Base-by-base conservation (phyloP, 2,888 invertebrate species). In the Mesoligia furuncula region DNA sequence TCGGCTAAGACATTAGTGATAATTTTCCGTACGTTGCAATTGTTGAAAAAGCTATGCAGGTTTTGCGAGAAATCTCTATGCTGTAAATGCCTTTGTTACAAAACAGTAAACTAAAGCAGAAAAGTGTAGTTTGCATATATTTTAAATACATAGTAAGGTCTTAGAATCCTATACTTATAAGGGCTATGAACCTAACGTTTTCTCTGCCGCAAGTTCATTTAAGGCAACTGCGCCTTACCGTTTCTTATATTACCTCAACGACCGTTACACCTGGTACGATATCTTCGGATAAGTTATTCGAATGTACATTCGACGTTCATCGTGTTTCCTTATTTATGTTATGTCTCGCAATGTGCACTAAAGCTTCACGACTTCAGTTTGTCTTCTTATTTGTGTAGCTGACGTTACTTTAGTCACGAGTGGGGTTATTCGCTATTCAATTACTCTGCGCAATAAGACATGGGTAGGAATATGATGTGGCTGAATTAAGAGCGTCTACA, bases 391-490 rank as follows among this genome's bases (percentile, higher is more conserved):
- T 85, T 86, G 72, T 81, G 81, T 31, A 42, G 80, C 80, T 84
- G 88, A 87, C 85, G 75, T 82, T 87, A 88, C 88, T 87, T 75
- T 31, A 86, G 90, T 91, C 91, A 91, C 91, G 91, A 92, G 87
- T 88, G 72, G 78, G 83, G 85, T 87, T 88, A 89, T 88, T 89
- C 89, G 87, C 90, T 90, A 89, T 91, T 92, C 92, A 92, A 92
- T 92, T 92, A 91, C 83, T 83, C 85, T 77, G 68, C 76, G 87
- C 88, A 90, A 87, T 90, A 89, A 91, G 87, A 90, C 85, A 87
- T 86, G 87, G 80, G 81, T 78, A 76, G 62, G 77, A 85, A 81
- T 88, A 86, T 81, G 75, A 79, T 77, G 78, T 75, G 75, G 86
- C 89, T 79, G 85, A 88, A 90, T 90, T 89, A 91, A 90, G 87